These are phyloP conservation scores for Okapia johnstoni DNA, from an alignment of 2,113 vertebrate species.

Conservation along the genomic window DNA sequence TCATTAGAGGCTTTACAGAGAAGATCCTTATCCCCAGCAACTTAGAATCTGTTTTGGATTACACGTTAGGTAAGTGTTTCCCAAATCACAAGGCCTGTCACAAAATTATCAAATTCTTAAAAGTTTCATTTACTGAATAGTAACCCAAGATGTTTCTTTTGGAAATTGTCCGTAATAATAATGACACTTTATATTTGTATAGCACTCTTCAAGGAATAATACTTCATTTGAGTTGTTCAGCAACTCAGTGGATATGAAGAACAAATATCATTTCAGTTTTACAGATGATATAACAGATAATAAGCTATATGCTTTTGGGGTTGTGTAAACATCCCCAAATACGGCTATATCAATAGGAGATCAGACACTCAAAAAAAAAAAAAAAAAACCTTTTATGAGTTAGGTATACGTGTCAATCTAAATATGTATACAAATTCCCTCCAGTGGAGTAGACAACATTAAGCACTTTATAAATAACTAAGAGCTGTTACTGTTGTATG, in stretches of 20 bases:
- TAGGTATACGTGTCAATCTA: background rate
- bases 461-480: background rate
- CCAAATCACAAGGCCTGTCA: slow-evolving; percentile 4
- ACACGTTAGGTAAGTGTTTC: slow-evolving; percentile 42
- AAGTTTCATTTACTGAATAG: slow-evolving; percentile 1
- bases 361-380: background rate
- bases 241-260: background rate
- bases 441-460: background rate
- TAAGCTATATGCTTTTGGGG: background rate
- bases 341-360: background rate
- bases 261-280: background rate
- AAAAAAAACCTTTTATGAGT: background rate
- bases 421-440: background rate
- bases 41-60: slow-evolving; percentile 56
- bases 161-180: background rate
- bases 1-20: slow-evolving; percentile 47
- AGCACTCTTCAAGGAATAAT: background rate
- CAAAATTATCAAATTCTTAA: slow-evolving; percentile 1
- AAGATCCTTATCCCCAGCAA: slow-evolving; percentile 36
- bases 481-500: background rate
- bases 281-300: background rate
- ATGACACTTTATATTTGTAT: background rate
- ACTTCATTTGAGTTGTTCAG: slow-evolving; percentile 14
- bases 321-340: background rate
- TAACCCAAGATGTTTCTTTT: background rate